Base-by-base conservation (phyloP, 2,113 vertebrate genomes). In the Amia ocellicauda region DNA sequence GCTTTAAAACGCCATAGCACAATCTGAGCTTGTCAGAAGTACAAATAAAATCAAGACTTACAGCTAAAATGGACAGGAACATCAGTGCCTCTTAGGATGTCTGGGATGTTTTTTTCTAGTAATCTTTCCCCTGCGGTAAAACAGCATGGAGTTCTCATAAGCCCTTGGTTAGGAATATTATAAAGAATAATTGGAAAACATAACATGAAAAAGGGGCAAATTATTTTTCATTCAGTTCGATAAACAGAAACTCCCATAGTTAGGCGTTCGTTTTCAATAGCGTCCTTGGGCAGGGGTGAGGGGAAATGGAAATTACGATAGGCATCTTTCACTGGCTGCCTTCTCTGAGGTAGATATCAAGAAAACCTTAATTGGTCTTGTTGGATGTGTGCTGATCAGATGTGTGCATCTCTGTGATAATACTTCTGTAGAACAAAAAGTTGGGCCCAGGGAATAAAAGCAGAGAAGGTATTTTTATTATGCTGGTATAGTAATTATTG, bases 401-500 rank as follows among this genome's bases (percentile, higher is more conserved):
- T 19, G 17, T 26, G 26, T 62, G 60, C 7, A 83, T 81, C 78
- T 79, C 74, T 53, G 72, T 68, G 74, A 81, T 81, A 80, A 85
- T 80, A 83, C 76, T 68, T 71, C 74, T 5, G 9, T 56, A 7
- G n/a, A 69, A 71, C 70, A 74, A 80, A 10, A 26, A 24, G 4
- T 16, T 14, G 9, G 20, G 54, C 10, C 17, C 78, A 80, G 80
- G 72, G 72, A 70, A 75, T 66, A 69, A 73, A 79, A 83, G 80
- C 77, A 78, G 79, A 28, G 2, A 7, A 40, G 62, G 9, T 24
- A 36, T 20, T 31, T 71, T 78, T 73, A 19, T 19, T 8, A 28
- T n/a, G 13, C 50, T 56, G 29, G 24, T 72, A 79, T 75, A 71
- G 74, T 81, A 82, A 84, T 86, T 83, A 80, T 71, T 70, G 82